These are phyloP conservation scores for Melolontha melolontha DNA, from an alignment of 2,888 invertebrate genomes.

Conservation along the genomic window DNA sequence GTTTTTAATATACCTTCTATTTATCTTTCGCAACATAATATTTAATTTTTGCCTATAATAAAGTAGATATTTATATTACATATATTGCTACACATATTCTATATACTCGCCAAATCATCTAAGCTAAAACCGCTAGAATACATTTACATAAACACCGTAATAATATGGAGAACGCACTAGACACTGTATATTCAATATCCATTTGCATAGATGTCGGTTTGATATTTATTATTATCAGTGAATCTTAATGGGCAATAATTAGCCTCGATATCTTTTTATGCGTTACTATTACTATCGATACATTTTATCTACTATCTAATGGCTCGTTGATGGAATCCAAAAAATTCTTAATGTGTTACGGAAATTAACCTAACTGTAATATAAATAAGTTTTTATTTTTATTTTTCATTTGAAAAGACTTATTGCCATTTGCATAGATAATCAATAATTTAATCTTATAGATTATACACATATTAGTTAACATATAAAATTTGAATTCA, in stretches of 20 bases:
- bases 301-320: conserved; percentile 24
- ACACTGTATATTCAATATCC: conserved; percentile 18
- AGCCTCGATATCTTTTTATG: conserved; percentile 19
- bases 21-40: too few relatives aligned
- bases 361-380: conserved; percentile 33
- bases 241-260: conserved; percentile 31
- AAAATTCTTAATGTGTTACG: conserved; percentile 31
- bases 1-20: too few relatives aligned
- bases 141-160: conserved; percentile 4
- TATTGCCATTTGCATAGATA: conserved; percentile 28
- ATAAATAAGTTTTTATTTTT: conserved; percentile 29
- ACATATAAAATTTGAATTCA: too few relatives aligned
- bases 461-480: conserved; percentile 23
- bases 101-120: conserved; percentile 1
- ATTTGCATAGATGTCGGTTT: conserved; percentile 27
- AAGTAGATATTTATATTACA: too few relatives aligned
- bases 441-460: conserved; percentile 31
- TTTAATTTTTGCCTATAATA: too few relatives aligned
- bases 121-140: neutral
- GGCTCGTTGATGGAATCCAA: conserved; percentile 28
- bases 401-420: conserved; percentile 28
- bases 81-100: too few relatives aligned
- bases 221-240: conserved; percentile 27
- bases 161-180: neutral
- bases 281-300: conserved; percentile 10